Base-by-base conservation (phyloP, 1,140 invertebrate species). In the Aphaenogaster floridana region DNA sequence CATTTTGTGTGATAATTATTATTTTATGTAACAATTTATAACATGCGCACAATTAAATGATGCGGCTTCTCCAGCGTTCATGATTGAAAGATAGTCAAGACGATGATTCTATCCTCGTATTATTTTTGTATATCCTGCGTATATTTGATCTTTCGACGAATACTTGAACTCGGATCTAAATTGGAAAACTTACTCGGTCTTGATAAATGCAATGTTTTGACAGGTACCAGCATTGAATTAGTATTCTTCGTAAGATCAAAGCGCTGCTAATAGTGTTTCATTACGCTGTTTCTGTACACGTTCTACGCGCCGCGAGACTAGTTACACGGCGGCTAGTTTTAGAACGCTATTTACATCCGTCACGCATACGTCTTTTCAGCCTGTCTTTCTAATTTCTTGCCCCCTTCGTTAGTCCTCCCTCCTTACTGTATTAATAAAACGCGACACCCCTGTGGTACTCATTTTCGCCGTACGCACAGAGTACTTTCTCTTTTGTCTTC, bases 401-500 rank as follows among this genome's bases (percentile, higher is more conserved):
- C 0, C 36, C 9, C 9, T n/a, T 21, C 39, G 54, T 64, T 3
- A 28, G 11, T 8, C 17, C 36, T 42, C 42, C 42, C 5, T 0
- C 1, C 36, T 81, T 54, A 34, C 28, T 69, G 6, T 28, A 50
- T 74, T 57, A 39, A 28, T 74, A 83, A 74, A 54, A 57, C 13
- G 21, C 8, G 52, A 6, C 42, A 63, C n/a, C 21, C 13, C 34
- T 34, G 21, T 57, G 9, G n/a, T 57, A 28, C 45, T 88, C 64
- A 59, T 78, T 89, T 63, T 34, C 42, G 57, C 54, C 28, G 63
- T 76, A 69, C 54, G n/a, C 57, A 28, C 28, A n/a, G 59, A 85
- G 77, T 89, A 90, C 79, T 81, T 89, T 89, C 79, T 77, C 79
- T 57, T 83, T 86, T 69, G 69, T 86, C 81, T 68, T 68, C 61